Evolutionary conservation across 2,113 vertebrate species (phyloP).

Genomic region (Aptenodytes forsteri): DNA sequence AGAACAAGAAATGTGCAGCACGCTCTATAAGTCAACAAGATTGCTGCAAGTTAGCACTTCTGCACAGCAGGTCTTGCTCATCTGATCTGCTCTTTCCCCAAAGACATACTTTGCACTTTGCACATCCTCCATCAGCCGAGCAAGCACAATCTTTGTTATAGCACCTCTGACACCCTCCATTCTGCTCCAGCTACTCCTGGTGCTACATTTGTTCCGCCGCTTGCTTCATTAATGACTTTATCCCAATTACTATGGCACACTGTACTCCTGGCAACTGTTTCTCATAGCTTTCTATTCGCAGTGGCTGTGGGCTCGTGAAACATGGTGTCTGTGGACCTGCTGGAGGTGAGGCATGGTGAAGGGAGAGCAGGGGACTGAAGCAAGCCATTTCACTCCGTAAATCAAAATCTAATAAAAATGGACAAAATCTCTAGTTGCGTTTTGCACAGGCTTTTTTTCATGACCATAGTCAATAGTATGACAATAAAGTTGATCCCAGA

Average conservation of each 20-base stretch:
- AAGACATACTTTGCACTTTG: background rate
- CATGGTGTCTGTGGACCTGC: background rate
- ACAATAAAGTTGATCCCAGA: background rate
- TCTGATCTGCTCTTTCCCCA: background rate
- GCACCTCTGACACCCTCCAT: background rate
- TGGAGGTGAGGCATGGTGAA: background rate
- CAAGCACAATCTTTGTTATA: background rate
- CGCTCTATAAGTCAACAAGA: background rate
- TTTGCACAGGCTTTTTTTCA: background rate
- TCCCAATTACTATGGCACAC: background rate
- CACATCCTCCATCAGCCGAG: background rate
- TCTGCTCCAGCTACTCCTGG: background rate
- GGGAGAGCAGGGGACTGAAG: background rate
- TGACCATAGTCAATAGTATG: background rate
- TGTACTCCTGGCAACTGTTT: fast-evolving
- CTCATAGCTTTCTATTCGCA: fast-evolving
- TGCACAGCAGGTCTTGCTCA: background rate
- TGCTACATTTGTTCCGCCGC: fast-evolving
- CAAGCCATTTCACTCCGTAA: background rate
- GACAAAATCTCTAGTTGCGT: background rate
- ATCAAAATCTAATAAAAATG: background rate
- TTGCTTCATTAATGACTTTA: background rate
- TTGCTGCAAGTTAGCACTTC: background rate
- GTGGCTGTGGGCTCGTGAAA: fast-evolving
- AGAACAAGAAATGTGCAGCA: background rate